Evolutionary conservation across 2,797 vertebrate species (phyloP).

Genomic region (Coregonus ussuriensis): DNA sequence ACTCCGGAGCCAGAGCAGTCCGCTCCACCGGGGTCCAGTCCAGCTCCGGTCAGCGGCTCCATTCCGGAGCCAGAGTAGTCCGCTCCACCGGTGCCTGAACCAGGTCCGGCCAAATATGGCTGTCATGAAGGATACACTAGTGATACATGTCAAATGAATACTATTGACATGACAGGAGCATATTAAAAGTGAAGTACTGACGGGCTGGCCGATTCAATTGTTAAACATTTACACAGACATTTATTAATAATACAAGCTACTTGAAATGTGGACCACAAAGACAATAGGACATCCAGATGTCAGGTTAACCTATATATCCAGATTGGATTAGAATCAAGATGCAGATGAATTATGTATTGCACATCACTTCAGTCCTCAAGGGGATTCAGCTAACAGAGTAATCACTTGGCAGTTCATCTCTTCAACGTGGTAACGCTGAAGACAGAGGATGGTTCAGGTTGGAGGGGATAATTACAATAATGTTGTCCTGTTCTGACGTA

Average conservation of each 20-base stretch:
- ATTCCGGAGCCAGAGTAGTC: too few species aligned
- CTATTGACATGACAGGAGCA: too few species aligned
- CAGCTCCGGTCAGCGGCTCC: too few species aligned
- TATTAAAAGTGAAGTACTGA: too few species aligned
- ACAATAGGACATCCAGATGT: constrained; percentile 9
- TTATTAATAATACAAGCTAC: too few species aligned
- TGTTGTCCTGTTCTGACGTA: constrained; percentile 43
- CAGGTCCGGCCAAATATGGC: too few species aligned
- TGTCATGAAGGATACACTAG: too few species aligned
- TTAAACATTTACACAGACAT: constrained; percentile 3
- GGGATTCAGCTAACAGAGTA: constrained; percentile 21
- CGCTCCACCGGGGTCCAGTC: too few species aligned
- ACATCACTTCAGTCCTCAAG: constrained; percentile 20
- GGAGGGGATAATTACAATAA: constrained; percentile 44
- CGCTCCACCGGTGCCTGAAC: too few species aligned
- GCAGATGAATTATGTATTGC: constrained; percentile 27
- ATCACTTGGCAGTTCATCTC: constrained; percentile 40
- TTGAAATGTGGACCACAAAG: too few species aligned
- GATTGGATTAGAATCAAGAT: constrained; percentile 26
- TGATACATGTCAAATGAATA: too few species aligned
- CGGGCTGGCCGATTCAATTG: not conserved
- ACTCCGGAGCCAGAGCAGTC: too few species aligned
- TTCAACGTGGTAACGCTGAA: constrained; percentile 27
- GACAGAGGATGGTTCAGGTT: constrained; percentile 26
- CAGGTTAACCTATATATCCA: constrained; percentile 3